These are phyloP conservation scores for Typhlichthys eigenmanni DNA, from an alignment of 2,797 vertebrate genomes.

Conservation along the genomic window DNA sequence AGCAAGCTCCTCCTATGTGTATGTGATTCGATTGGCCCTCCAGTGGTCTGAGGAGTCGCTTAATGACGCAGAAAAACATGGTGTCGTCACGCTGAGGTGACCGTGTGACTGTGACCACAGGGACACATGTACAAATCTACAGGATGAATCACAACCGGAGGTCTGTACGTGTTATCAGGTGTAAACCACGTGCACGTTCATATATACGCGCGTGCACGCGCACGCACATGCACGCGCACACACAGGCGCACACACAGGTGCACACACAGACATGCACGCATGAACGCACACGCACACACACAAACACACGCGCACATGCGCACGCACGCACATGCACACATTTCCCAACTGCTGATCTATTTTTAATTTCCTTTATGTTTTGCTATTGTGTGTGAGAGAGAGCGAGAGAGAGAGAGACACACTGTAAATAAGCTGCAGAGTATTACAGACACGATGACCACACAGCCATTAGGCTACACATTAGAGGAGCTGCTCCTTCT, in stretches of 20 bases:
- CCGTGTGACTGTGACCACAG: neutral
- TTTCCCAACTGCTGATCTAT: neutral
- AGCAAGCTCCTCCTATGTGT: too few relatives aligned
- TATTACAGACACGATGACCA: slow-evolving; percentile 28
- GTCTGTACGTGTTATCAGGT: neutral
- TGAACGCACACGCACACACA: neutral
- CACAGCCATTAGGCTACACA: slow-evolving; percentile 26
- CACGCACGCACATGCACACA: neutral
- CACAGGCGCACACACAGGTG: too few relatives aligned
- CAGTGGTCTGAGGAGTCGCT: slow-evolving; percentile 9
- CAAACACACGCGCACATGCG: neutral
- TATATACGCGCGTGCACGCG: neutral
- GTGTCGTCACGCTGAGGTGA: slow-evolving; percentile 10
- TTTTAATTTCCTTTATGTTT: too few relatives aligned
- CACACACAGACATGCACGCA: neutral
- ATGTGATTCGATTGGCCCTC: neutral
- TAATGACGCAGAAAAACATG: slow-evolving; percentile 4
- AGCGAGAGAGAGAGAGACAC: too few relatives aligned
- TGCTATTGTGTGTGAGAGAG: too few relatives aligned
- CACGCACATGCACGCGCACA: neutral
- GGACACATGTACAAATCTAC: neutral
- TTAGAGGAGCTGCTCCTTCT: slow-evolving; percentile 20
- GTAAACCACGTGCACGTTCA: too few relatives aligned
- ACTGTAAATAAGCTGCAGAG: slow-evolving; percentile 3
- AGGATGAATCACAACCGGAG: neutral